These are phyloP conservation scores for Oncorhynchus clarkii DNA, from an alignment of 2,113 vertebrate genomes.

Conservation along the genomic window DNA sequence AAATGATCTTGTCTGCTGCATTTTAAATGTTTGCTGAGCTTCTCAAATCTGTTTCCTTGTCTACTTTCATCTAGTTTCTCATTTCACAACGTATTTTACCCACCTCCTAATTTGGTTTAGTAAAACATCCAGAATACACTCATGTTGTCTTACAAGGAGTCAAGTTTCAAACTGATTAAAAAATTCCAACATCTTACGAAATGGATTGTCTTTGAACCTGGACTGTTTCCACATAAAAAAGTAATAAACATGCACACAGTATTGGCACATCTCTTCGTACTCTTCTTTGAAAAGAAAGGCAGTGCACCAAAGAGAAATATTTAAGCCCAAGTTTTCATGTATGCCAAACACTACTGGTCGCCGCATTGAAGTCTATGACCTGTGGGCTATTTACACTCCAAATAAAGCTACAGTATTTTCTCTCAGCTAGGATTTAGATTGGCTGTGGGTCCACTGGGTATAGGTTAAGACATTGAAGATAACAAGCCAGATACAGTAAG, in stretches of 20 bases:
- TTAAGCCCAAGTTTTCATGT: not conserved
- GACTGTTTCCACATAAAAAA: too few species aligned
- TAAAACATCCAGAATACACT: too few species aligned
- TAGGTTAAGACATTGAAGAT: slow-evolving; percentile 35
- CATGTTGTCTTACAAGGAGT: too few species aligned
- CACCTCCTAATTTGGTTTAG: too few species aligned
- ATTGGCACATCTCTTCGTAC: slow-evolving; percentile 16
- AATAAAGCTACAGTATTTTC: slow-evolving; percentile 32
- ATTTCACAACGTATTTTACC: too few species aligned
- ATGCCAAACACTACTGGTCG: not conserved
- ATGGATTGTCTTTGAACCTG: not conserved
- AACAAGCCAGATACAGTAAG: slow-evolving; percentile 28
- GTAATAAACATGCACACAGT: slow-evolving; percentile 14
- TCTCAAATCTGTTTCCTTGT: too few species aligned
- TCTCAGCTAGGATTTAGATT: slow-evolving; percentile 24
- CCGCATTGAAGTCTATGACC: not conserved
- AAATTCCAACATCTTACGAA: too few species aligned
- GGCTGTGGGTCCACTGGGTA: slow-evolving; percentile 13
- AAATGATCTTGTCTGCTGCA: too few species aligned
- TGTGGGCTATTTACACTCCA: slow-evolving; percentile 61
- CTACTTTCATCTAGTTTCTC: too few species aligned
- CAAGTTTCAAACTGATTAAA: too few species aligned
- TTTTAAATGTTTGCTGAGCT: too few species aligned
- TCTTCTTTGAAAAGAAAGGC: not conserved
- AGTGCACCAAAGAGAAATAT: not conserved